These are phyloP conservation scores for Rhysida immarginata DNA, from an alignment of 1,140 invertebrate genomes.

Conservation along the genomic window DNA sequence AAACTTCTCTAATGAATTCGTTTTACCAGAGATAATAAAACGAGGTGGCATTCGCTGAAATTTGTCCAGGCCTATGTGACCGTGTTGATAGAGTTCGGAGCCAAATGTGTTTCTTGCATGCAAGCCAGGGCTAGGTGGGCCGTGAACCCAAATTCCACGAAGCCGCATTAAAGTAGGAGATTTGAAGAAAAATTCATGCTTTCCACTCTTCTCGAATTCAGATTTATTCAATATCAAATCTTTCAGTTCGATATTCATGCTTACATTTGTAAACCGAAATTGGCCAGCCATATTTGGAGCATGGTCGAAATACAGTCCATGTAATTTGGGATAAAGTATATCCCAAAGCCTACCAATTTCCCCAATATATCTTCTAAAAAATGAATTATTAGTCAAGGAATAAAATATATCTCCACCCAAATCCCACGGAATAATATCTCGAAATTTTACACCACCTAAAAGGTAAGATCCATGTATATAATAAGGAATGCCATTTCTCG, in stretches of 20 bases:
- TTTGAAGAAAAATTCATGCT: neutral
- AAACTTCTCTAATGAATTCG: too few relatives aligned
- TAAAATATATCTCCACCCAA: slow-evolving; percentile 21
- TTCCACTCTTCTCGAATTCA: slow-evolving; percentile 5
- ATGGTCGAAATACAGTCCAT: neutral
- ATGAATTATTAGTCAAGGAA: too few relatives aligned
- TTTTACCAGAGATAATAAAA: too few relatives aligned
- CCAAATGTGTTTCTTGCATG: slow-evolving; percentile 24
- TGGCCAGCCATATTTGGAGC: neutral
- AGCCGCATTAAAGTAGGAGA: slow-evolving; percentile 20
- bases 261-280: neutral
- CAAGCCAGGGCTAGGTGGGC: slow-evolving; percentile 22
- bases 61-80: too few relatives aligned
- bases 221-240: neutral
- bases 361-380: too few relatives aligned
- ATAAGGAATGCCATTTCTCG: slow-evolving; percentile 14
- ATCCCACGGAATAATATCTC: slow-evolving; percentile 24
- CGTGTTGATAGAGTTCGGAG: slow-evolving; percentile 20
- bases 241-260: neutral
- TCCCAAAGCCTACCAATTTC: neutral
- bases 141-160: slow-evolving; percentile 20
- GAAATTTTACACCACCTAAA: slow-evolving; percentile 24
- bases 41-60: neutral
- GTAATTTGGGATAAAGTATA: neutral
- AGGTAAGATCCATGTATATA: slow-evolving; percentile 21